A percentile compares a stretch with the other conserved stretches of the same genome.
Conservation (phyloP, 92 coral and sea anemone species). For the Porites divaricata region DNA sequence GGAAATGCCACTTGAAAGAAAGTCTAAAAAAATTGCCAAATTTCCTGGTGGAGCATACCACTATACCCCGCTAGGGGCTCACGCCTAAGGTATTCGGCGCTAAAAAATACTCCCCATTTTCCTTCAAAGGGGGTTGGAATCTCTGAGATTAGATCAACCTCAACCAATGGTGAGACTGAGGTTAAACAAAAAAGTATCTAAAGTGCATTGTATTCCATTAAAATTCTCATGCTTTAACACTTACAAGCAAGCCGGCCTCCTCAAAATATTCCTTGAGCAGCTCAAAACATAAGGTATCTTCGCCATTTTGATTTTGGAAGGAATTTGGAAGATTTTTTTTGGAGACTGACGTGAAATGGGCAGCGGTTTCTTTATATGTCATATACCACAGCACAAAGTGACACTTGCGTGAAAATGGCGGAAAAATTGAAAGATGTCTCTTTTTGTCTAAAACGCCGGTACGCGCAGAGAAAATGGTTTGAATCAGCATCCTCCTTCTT, state of each 20-base stretch:
- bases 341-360: background rate
- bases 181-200: no score
- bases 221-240: background rate
- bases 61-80: no score
- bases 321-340: no score
- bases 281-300: background rate
- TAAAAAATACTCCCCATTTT: no score
- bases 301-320: constrained; percentile 8
- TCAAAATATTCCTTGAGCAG: constrained; percentile 21
- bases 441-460: background rate
- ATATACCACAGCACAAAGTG: background rate
- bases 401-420: background rate
- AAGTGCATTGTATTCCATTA: background rate
- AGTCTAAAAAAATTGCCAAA: no score
- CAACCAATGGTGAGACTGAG: no score
- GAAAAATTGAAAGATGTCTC: background rate
- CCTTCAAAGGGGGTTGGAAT: no score
- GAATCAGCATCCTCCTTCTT: no score
- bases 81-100: no score
- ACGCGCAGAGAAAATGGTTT: background rate
- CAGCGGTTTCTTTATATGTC: background rate
- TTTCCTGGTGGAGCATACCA: no score
- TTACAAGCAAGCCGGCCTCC: constrained; percentile 23
- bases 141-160: no score
- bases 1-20: no score